Conservation (phyloP, 2,113 vertebrate genomes). For the Pseudopodoces humilis region DNA sequence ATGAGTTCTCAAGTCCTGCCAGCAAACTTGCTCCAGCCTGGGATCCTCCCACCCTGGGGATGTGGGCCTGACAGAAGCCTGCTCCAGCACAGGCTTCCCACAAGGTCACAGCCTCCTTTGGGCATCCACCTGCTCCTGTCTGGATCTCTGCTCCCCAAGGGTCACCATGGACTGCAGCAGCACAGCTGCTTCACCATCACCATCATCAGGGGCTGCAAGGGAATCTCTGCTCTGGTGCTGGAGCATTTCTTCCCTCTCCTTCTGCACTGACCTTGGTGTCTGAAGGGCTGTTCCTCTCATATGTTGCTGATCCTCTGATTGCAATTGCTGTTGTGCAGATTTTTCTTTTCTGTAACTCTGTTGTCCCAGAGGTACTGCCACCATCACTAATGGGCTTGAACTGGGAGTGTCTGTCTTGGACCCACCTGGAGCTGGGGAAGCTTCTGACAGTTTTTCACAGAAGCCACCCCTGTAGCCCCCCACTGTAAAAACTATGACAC, state of each 20-base stretch:
- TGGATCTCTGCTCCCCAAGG: neutral
- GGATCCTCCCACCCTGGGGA: neutral
- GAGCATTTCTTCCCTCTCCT: neutral
- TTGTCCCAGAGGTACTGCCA: fast-evolving
- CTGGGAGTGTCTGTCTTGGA: fast-evolving
- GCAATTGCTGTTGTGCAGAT: neutral
- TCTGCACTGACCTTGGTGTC: neutral
- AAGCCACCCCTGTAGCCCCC: neutral
- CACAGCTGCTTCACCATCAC: neutral
- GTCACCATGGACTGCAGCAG: neutral
- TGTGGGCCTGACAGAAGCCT: neutral
- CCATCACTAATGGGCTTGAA: fast-evolving
- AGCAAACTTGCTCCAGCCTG: neutral
- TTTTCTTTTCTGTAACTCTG: neutral
- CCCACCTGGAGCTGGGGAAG: fast-evolving
- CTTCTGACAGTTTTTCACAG: neutral
- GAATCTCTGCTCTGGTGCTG: neutral
- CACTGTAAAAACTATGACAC: neutral
- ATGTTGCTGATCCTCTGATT: neutral
- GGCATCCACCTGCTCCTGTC: neutral
- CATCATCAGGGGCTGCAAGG: neutral
- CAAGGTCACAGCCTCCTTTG: neutral
- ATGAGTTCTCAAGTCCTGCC: neutral
- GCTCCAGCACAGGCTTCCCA: neutral
- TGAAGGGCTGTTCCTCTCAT: neutral